Evolutionary conservation across 2,888 invertebrate genomes (phyloP), one percentile per base, ranked within the genome.

Genomic region (Harpalus rufipes): DNA sequence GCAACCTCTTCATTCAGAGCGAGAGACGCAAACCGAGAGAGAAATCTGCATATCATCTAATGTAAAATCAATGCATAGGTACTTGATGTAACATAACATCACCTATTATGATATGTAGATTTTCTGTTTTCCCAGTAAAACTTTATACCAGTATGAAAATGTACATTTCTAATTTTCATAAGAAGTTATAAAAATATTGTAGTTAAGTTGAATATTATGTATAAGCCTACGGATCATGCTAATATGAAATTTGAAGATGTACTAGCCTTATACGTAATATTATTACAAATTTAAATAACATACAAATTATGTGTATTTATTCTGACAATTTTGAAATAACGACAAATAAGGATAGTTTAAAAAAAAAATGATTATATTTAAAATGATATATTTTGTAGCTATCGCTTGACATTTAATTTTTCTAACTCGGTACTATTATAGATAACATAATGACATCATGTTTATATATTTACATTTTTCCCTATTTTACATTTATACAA

Each of bases 41-140:
- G 63, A 59, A 80, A 80, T 61, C 61, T 80, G 80, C 80, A 80
- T 80, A 80, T 80, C 80, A 80, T 80, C 80, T 80, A 80, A 80
- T 80, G 80, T 80, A 80, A 80, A 80, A 80, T 80, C 80, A 80
- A 80, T 80, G 80, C 25, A 3, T 25, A 25, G 0, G 44, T 41
- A 80, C 61, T 80, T 59, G 39, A 74, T 74, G 14, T 41, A 44
- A 51, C 68, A 68, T 14, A 74, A 44, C 72, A 72, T 44, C 72
- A 74, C 72, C 72, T 74, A 74, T 74, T 74, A 74, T 51, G 72
- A 74, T 74, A 51, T 74, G 72, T 51, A 74, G 72, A 74, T 74
- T 74, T 18, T 32, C 12, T 16, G 10, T 74, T 18, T 44, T 32
- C 51, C 41, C 3, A 51, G 44, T 16, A 74, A 44, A 44, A 41